These are phyloP conservation scores for Ceratothoa steindachneri DNA, from an alignment of 2,888 invertebrate species.

Conservation along the genomic window DNA sequence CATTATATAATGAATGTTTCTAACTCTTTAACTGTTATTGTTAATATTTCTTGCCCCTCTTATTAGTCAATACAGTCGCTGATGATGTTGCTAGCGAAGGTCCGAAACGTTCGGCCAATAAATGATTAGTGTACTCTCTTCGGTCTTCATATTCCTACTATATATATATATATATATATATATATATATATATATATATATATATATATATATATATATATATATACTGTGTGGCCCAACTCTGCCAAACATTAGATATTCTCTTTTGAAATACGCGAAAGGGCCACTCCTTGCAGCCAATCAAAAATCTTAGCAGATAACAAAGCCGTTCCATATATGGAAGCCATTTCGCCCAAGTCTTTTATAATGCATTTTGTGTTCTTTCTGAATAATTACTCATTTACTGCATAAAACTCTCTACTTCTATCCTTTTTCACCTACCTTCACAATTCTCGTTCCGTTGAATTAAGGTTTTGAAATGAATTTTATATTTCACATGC, in stretches of 20 bases:
- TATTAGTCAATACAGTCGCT: too few relatives aligned
- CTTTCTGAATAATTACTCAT: neutral
- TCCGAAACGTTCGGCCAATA: too few relatives aligned
- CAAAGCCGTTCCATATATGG: neutral
- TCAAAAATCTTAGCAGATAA: neutral
- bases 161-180: neutral
- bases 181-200: neutral
- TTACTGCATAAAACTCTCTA: neutral
- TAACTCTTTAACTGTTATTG: too few relatives aligned
- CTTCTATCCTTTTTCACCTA: neutral
- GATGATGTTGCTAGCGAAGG: too few relatives aligned
- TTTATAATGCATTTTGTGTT: neutral
- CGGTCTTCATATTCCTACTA: too few relatives aligned
- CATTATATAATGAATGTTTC: too few relatives aligned
- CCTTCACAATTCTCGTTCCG: neutral
- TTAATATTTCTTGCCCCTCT: too few relatives aligned
- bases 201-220: neutral
- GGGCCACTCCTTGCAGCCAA: neutral
- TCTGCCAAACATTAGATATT: too few relatives aligned
- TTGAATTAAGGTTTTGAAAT: too few relatives aligned
- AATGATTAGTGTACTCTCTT: too few relatives aligned
- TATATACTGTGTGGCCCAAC: neutral
- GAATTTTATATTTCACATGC: too few relatives aligned
- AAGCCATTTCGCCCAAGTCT: neutral
- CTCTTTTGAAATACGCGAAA: too few relatives aligned